Conservation (phyloP, 2,888 invertebrate species). For the Pyrocoelia pectoralis region DNA sequence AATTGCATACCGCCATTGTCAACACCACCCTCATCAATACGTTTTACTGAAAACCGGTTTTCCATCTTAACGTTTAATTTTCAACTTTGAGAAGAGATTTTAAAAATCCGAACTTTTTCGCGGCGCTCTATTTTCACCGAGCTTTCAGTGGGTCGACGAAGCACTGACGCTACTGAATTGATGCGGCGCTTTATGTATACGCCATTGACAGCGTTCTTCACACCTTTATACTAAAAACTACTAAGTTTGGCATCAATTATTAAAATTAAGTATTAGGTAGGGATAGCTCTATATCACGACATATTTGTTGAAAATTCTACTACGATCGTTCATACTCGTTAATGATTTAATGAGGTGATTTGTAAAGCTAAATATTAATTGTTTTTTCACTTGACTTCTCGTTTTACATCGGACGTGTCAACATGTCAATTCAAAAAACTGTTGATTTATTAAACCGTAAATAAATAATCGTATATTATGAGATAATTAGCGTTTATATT, state of each 20-base stretch:
- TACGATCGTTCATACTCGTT: too few relatives aligned
- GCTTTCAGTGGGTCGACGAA: constrained; percentile 35
- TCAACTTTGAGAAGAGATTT: too few relatives aligned
- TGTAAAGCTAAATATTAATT: too few relatives aligned
- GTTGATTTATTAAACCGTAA: too few relatives aligned
- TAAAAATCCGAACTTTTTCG: neutral
- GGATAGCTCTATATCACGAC: constrained; percentile 6
- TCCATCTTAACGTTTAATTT: constrained; percentile 42
- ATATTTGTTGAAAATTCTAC: neutral
- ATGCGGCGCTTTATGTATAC: constrained; percentile 40
- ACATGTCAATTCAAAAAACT: too few relatives aligned
- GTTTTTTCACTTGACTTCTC: too few relatives aligned
- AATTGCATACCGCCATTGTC: constrained; percentile 53
- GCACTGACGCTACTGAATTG: constrained; percentile 36
- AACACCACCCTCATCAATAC: constrained; percentile 42
- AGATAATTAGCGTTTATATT: too few relatives aligned
- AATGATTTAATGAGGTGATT: too few relatives aligned
- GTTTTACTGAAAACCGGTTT: constrained; percentile 44
- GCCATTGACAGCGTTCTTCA: constrained; percentile 36
- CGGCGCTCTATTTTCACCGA: constrained; percentile 13
- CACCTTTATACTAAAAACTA: constrained; percentile 32
- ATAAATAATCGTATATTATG: too few relatives aligned
- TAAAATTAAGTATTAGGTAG: constrained; percentile 13
- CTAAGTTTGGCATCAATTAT: constrained; percentile 17
- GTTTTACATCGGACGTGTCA: too few relatives aligned